phyloP scores from a whole-genome alignment of 2,888 invertebrate genomes.

The Himalopsyche japonica region DNA sequence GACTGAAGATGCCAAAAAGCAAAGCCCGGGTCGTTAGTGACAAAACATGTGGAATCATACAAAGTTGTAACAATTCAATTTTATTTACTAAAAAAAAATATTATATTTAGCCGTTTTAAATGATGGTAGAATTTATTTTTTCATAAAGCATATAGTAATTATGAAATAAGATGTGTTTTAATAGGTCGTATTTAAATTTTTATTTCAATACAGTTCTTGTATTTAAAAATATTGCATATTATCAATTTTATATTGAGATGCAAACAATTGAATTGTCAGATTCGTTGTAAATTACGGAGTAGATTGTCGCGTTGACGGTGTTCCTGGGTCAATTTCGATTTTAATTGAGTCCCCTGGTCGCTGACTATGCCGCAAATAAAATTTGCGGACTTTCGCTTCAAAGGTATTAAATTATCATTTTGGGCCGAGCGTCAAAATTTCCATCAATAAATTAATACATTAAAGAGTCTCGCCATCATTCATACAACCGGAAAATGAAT shows the following conservation, averaged over 20 bases:
- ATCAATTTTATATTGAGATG: background rate
- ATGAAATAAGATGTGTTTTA: no score
- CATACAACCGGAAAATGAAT: background rate
- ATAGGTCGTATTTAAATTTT: no score
- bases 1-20: no score
- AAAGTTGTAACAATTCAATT: no score
- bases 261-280: background rate
- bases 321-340: conserved; percentile 7
- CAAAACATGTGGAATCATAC: no score
- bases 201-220: background rate
- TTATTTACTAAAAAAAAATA: no score
- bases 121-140: no score
- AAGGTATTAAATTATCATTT: background rate
- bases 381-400: conserved; percentile 3
- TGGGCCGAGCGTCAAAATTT: background rate
- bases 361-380: background rate
- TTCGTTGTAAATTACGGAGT: background rate
- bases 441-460: background rate
- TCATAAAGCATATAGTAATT: no score
- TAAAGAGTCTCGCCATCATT: background rate
- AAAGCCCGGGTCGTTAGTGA: no score
- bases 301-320: background rate
- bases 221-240: background rate
- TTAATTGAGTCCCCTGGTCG: conserved; percentile 7
- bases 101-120: no score